Evolutionary conservation across 2,888 invertebrate species (phyloP).

Genomic region (Branchellion lobata): DNA sequence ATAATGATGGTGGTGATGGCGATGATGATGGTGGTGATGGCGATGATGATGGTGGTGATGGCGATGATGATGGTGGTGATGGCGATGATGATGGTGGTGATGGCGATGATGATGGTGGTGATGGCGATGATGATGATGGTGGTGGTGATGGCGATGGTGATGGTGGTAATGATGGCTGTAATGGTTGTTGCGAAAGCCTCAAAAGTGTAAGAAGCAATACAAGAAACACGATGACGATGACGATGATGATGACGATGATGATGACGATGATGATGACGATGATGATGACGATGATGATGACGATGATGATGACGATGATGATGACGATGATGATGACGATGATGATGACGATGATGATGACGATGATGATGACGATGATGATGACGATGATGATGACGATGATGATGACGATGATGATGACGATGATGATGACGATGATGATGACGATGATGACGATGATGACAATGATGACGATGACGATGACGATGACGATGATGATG

Average conservation of each 20-base stretch:
- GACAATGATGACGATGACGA: slow-evolving; percentile 49
- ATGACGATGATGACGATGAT: slow-evolving; percentile 69
- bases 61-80: background rate
- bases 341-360: slow-evolving; percentile 1
- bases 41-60: background rate
- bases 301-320: background rate
- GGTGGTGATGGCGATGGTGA: background rate
- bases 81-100: background rate
- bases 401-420: slow-evolving; percentile 39
- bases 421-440: slow-evolving; percentile 58
- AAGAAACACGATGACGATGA: background rate
- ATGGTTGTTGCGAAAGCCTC: background rate
- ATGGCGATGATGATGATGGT: background rate
- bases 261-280: slow-evolving; percentile 37
- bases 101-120: background rate
- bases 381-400: slow-evolving; percentile 7
- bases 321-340: background rate
- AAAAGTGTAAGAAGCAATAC: background rate
- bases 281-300: background rate
- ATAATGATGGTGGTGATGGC: background rate
- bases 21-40: background rate
- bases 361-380: slow-evolving; percentile 1
- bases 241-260: slow-evolving; percentile 40
- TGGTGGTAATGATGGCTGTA: background rate
- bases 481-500: slow-evolving; percentile 25